Conservation (phyloP, 1,140 invertebrate species). For the Tetramorium alpestre region DNA sequence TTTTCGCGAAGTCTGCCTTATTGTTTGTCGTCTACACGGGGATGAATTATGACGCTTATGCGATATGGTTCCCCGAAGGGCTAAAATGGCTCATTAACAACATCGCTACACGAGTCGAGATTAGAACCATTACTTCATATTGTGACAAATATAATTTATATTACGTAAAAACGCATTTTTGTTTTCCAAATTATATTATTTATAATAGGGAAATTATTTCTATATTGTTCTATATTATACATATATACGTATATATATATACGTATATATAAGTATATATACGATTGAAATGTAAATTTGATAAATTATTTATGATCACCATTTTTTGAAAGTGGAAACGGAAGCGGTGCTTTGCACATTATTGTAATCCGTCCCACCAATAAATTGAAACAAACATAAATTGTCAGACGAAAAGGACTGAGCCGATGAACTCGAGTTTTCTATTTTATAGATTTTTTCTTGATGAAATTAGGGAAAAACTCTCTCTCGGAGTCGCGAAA, state of each 20-base stretch:
- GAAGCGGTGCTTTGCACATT: too few relatives aligned
- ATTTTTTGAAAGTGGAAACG: too few relatives aligned
- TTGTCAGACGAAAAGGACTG: too few relatives aligned
- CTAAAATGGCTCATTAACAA: constrained; percentile 38
- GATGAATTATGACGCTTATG: constrained; percentile 40
- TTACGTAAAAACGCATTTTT: not conserved
- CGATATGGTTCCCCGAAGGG: constrained; percentile 27
- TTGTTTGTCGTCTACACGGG: constrained; percentile 33
- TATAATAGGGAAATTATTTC: not conserved
- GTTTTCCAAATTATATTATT: not conserved
- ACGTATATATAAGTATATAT: too few relatives aligned
- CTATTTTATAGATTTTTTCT: not conserved
- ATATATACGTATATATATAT: too few relatives aligned
- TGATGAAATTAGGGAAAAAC: not conserved
- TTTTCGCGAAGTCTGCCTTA: constrained; percentile 45
- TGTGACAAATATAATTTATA: not conserved
- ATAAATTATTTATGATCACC: too few relatives aligned
- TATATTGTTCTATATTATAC: not conserved
- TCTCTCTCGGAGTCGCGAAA: not conserved
- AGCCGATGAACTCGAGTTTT: too few relatives aligned
- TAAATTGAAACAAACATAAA: too few relatives aligned
- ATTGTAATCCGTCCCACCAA: too few relatives aligned
- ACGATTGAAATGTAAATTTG: too few relatives aligned
- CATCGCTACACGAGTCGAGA: not conserved
- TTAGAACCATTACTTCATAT: constrained; percentile 9